Base-by-base conservation (phyloP, 2,797 vertebrate species). In the Poeciliopsis infans region DNA sequence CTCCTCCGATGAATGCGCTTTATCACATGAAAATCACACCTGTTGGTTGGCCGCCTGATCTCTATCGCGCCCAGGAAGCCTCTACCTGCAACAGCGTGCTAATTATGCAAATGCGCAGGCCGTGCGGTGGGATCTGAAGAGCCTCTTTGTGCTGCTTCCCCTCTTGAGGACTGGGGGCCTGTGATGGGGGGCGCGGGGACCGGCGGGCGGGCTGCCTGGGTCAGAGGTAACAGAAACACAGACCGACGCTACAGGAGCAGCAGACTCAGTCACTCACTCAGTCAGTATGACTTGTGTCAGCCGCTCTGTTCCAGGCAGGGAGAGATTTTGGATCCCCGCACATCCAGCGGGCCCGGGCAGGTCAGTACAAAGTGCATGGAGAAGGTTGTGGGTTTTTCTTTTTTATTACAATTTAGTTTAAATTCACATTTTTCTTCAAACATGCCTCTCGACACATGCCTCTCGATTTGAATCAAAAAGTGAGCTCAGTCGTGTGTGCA, bases 81-180 rank as follows among this genome's bases (percentile, higher is more conserved):
- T 85, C 78, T 79, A 91, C 90, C 90, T 91, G 90, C 71, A 77
- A 69, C 86, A 80, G 53, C 49, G 68, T 84, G 81, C 82, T 86
- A 79, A 89, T 89, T 85, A 94, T 94, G 93, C 90, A 93, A 93
- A 94, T 89, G 39, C 49, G 3, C 81, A 31, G 7, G 41, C 76
- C 46, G 69, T 72, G 69, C 18, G n/a, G 78, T 83, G 81, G 80
- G 84, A 80, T 86, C 71, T 91, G 85, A 92, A 93, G 89, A 89
- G 92, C 79, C 85, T 85, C 92, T 92, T 92, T 94, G 92, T 93
- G 79, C 78, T 88, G 75, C 7, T 49, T 75, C 79, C 70, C 88
- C 88, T 83, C 75, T 79, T 71, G 74, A 82, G 83, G 59, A 80
- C 36, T 49, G 49, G 79, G 79, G 47, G n/a, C n/a, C n/a, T n/a